Base-by-base conservation (phyloP, 1,140 invertebrate species). In the Pygmarrhopalites habei region DNA sequence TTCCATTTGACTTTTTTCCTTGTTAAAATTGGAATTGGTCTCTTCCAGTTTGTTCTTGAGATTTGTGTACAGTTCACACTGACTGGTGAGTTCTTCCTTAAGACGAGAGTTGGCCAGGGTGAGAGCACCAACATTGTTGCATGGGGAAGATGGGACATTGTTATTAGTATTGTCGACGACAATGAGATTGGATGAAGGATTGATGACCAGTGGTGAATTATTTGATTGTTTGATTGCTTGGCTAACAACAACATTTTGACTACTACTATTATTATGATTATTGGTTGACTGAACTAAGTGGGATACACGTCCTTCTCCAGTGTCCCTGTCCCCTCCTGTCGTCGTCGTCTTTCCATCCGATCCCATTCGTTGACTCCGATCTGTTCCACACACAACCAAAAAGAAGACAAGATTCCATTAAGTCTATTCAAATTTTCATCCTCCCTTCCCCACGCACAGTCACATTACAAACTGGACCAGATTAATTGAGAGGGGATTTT, bases 301-400 rank as follows among this genome's bases (percentile, higher is more conserved):
- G n/a, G 44, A 17, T n/a, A 5, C 15, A 46, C 44, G 44, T 14
- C 44, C 15, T 10, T 46, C n/a, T n/a, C 15, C 15, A n/a, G 19
- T 46, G 15, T 7, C 5, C 15, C 32, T 35, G 32, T 35, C 15
- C 32, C 32, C 15, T 15, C 32, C n/a, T 10, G 7, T 39, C 17
- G 35, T 39, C 4, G 44, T 5, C 44, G 19, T 30, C n/a, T 62
- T 62, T 10, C 60, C 60, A 26, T 53, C 60, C 2, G 51, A 52
- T 7, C 60, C 60, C 35, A 62, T 17, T 29, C 60, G 52, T n/a
- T n/a, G n/a, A 53, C 56, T 62, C 25, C 53, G 60, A 56, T 62
- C 60, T 62, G 39, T 23, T n/a, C 7, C 5, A 7, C 19, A 19
- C 7, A 49, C 46, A 60, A 47, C 29, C 15, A 4, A 53, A 53